Conservation (phyloP, 1,140 invertebrate species). For the Pseudoatta argentina region DNA sequence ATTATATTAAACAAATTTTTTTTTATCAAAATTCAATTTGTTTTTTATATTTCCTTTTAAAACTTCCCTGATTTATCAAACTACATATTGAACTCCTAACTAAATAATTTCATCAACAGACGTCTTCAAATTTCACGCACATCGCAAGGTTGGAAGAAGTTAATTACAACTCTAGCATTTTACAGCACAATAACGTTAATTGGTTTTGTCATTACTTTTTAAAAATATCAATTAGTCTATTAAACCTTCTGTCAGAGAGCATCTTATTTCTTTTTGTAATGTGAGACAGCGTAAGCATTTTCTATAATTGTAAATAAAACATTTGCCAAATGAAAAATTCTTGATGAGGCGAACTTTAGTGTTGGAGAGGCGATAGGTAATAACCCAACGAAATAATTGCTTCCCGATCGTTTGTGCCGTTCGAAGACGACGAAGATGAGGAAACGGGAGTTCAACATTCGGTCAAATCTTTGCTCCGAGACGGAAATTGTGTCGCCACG, state of each 20-base stretch:
- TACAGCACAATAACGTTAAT: neutral
- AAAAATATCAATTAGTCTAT: constrained; percentile 1
- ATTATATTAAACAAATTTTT: too few relatives aligned
- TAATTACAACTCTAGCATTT: neutral
- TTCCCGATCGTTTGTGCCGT: constrained; percentile 53
- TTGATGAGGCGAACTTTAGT: neutral
- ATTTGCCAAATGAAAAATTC: neutral
- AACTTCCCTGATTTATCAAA: too few relatives aligned
- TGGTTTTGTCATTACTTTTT: neutral
- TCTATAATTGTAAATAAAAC: neutral
- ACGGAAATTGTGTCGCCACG: constrained; percentile 78
- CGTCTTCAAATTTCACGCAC: too few relatives aligned
- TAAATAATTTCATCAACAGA: too few relatives aligned
- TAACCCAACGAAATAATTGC: constrained; percentile 64
- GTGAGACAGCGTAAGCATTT: neutral
- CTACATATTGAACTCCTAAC: too few relatives aligned
- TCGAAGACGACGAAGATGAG: constrained; percentile 34
- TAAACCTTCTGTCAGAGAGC: neutral
- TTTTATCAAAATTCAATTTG: too few relatives aligned
- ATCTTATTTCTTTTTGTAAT: neutral
- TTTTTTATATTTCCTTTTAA: too few relatives aligned
- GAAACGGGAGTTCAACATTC: constrained; percentile 60
- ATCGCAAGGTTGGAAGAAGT: too few relatives aligned
- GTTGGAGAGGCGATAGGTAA: neutral
- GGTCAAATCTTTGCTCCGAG: constrained; percentile 60